Evolutionary conservation across 2,113 vertebrate genomes (phyloP), one percentile per base, ranked within the genome.

Genomic region (Oreochromis niloticus): DNA sequence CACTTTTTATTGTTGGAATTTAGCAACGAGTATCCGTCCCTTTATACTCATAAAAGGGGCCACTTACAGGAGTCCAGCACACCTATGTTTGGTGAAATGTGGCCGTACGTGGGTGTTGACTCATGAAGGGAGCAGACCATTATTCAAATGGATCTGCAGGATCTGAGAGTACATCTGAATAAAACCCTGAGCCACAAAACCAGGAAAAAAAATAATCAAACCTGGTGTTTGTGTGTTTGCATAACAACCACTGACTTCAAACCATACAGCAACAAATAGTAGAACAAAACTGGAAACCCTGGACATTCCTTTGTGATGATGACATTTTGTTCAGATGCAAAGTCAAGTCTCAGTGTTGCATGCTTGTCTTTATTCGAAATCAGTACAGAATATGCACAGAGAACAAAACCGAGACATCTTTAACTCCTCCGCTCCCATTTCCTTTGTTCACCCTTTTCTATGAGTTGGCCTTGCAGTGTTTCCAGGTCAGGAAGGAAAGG

Each of bases 401-500:
- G 27, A 80, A 75, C 81, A 22, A 43, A 90, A 86, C 17, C 17
- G 6, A 82, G 87, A 87, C 92, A 90, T 87, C 81, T 90, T 87
- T 82, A 81, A 93, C 79, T 63, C 39, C 39, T 4, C 85, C 11
- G 71, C 87, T 90, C 89, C 88, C 88, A 91, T 92, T 95, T 95
- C 94, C 94, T 91, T 81, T 85, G 27, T 48, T 81, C 84, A 30
- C 89, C 94, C 91, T 93, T 87, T 75, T 56, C 84, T 79, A n/a
- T 59, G 82, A 89, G 83, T 84, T 48, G 54, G 30, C 87, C 81
- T 84, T 92, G 81, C 85, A 83, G 90, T 92, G 86, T 88, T 85
- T 92, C 87, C 86, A 89, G 84, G 90, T 87, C 93, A 91, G 94
- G 92, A 94, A 95, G 92, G 90, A 91, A 91, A 88, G 82, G 83